Conservation (phyloP, 2,113 vertebrate species). For the Symphodus melops region DNA sequence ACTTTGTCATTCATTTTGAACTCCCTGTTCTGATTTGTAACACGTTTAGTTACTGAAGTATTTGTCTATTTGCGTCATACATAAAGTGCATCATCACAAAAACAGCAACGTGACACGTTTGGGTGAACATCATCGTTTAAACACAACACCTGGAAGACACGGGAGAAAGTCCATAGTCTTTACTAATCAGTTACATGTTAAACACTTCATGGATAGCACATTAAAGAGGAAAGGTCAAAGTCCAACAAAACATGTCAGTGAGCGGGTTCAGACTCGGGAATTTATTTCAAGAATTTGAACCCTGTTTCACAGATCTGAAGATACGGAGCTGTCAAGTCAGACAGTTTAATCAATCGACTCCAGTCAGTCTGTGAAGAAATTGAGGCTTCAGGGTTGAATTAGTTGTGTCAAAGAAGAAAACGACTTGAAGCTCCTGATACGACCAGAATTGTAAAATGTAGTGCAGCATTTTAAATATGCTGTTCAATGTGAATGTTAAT, state of each 20-base stretch:
- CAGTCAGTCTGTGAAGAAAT: constrained; percentile 2
- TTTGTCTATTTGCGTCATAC: constrained; percentile 10
- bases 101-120: background rate
- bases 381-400: constrained; percentile 4
- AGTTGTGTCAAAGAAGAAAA: constrained; percentile 1
- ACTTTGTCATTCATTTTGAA: background rate
- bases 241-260: background rate
- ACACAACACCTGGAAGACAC: background rate
- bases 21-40: background rate
- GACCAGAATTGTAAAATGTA: constrained; percentile 18
- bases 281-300: background rate
- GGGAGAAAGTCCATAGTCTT: background rate
- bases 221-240: background rate
- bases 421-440: background rate
- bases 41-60: constrained; percentile 3
- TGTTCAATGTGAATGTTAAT: constrained; percentile 12
- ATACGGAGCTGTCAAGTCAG: background rate
- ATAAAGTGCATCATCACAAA: background rate
- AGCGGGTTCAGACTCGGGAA: no score
- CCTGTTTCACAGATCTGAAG: background rate
- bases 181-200: background rate
- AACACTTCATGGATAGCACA: background rate
- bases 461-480: background rate
- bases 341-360: background rate
- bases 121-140: background rate